Evolutionary conservation across 2,888 invertebrate genomes (phyloP), one percentile per base, ranked within the genome.

Genomic region (Polylopha cassiicola): DNA sequence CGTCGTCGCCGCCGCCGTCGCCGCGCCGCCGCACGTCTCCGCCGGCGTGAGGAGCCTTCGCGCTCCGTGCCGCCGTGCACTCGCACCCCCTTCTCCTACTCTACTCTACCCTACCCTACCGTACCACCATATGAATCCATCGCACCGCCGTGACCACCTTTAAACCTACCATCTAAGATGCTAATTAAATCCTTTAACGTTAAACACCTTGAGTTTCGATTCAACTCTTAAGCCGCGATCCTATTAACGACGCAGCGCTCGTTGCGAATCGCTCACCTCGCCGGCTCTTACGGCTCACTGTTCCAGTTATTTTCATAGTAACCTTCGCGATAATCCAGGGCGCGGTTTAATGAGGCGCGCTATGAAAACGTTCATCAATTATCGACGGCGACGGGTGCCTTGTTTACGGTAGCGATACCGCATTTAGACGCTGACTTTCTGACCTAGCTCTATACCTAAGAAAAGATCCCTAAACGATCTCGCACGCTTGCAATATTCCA

Each of bases 281-380:
- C 43, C 43, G 34, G 46, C 44, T 45, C 51, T 48, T 53, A 51
- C 57, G 54, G 50, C 49, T 53, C 47, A 53, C 53, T 55, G 61
- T 60, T 64, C 61, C 53, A 61, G 63, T 63, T 65, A 65, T 68
- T 69, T 66, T 64, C 51, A 53, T 58, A 55, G 56, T 70, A 73
- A 73, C 82, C 84, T 82, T 81, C 78, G 63, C 54, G 61, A 52
- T 62, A 70, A 80, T 82, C 68, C 73, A 74, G 80, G 74, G 76
- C 82, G 72, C 69, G 69, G 70, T 76, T 73, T 84, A 84, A 85
- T 80, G 82, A 85, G 76, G 73, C 63, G 58, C 67, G 68, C 65
- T 66, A 79, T 74, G 79, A 75, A 77, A 82, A 76, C 73, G 79
- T 73, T 74, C 75, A 73, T 82, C 82, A 82, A 84, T 85, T 84